Conservation (phyloP, 2,888 invertebrate species). For the Thelaira solivaga region DNA sequence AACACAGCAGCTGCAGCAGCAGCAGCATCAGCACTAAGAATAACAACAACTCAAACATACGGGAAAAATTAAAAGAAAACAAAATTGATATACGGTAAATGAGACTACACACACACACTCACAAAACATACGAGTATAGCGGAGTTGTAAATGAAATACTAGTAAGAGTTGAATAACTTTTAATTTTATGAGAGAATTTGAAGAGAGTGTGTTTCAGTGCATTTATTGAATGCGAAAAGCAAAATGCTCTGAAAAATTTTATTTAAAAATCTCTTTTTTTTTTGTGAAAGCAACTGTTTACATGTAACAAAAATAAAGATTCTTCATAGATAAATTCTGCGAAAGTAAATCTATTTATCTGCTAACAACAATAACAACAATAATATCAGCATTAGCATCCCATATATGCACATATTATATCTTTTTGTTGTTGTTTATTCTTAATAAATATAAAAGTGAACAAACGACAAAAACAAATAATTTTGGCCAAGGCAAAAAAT, state of each 20-base stretch:
- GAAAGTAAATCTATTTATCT: slow-evolving; percentile 38
- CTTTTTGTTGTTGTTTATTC: neutral
- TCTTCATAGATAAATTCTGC: neutral
- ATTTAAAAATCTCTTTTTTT: slow-evolving; percentile 17
- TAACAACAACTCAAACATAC: slow-evolving; percentile 11
- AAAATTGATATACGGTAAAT: slow-evolving; percentile 16
- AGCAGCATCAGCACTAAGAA: too few species aligned
- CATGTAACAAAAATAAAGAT: neutral
- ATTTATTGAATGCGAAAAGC: slow-evolving; percentile 1
- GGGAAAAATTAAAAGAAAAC: slow-evolving; percentile 18
- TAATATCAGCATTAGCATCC: slow-evolving; percentile 29
- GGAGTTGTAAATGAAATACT: slow-evolving; percentile 23
- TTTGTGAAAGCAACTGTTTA: neutral
- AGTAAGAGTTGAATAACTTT: neutral
- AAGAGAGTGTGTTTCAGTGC: slow-evolving; percentile 10
- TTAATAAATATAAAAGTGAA: neutral
- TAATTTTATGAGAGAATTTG: neutral
- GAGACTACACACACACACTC: neutral
- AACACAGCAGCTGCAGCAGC: too few species aligned
- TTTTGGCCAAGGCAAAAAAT: slow-evolving; percentile 46
- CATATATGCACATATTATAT: neutral
- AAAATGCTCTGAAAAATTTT: too few species aligned
- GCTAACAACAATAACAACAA: too few species aligned
- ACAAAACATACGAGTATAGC: neutral
- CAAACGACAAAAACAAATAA: slow-evolving; percentile 34